Evolutionary conservation across 2,888 invertebrate genomes (phyloP).

Genomic region (Drosophila mercatorum): DNA sequence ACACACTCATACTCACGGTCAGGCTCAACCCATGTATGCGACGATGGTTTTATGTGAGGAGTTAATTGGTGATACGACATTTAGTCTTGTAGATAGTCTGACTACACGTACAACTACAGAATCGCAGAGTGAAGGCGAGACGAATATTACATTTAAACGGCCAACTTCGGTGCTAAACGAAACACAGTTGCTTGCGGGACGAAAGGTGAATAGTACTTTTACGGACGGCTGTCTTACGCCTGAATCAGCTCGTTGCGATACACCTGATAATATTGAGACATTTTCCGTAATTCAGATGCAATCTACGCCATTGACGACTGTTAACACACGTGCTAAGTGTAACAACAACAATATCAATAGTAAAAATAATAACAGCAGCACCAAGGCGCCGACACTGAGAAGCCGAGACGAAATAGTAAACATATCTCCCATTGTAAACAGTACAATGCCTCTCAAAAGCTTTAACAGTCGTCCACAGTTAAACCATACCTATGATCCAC

Average conservation of each 20-base stretch:
- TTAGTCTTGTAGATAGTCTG: conserved; percentile 80
- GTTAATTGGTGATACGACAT: conserved; percentile 82
- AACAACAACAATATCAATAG: conserved; percentile 25
- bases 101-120: conserved; percentile 45
- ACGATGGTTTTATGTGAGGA: conserved; percentile 78
- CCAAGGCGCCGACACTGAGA: conserved; percentile 71
- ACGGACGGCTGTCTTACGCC: conserved; percentile 60
- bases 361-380: conserved; percentile 54
- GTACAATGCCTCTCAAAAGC: conserved; percentile 30
- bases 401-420: conserved; percentile 71
- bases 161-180: conserved; percentile 64
- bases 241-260: conserved; percentile 71
- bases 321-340: conserved; percentile 8
- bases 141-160: conserved; percentile 65
- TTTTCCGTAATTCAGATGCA: conserved; percentile 66
- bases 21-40: not conserved
- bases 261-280: conserved; percentile 76
- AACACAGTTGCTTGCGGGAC: conserved; percentile 61
- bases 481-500: conserved; percentile 74
- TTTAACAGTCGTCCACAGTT: conserved; percentile 31
- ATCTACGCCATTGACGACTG: conserved; percentile 80
- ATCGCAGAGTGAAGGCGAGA: conserved; percentile 16
- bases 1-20: not conserved
- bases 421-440: conserved; percentile 80
- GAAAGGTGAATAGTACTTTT: conserved; percentile 59